Percentiles rank a stretch among this genome's conserved stretches.
phyloP scores from a whole-genome alignment of 2,113 vertebrate genomes.

The Diphyllodes magnificus region DNA sequence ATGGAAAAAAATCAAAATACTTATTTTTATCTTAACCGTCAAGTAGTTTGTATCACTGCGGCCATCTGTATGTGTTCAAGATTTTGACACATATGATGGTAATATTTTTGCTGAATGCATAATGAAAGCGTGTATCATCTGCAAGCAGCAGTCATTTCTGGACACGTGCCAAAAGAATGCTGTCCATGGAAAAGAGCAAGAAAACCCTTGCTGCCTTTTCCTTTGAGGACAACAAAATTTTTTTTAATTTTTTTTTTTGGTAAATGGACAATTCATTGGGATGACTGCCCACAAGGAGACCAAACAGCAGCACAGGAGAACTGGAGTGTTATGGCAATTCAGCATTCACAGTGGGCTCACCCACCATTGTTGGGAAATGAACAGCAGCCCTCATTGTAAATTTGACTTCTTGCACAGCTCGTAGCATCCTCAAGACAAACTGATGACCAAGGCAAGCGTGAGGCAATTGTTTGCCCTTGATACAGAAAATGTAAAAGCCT shows the following conservation, averaged over 20 bases:
- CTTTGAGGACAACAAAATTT: not conserved
- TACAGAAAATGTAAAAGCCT: not conserved
- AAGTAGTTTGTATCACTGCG: not conserved
- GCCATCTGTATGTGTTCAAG: not conserved
- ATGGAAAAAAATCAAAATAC: not conserved
- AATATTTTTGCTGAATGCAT: not conserved
- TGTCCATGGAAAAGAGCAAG: not conserved
- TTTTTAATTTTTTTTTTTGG: not conserved
- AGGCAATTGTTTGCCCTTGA: not conserved
- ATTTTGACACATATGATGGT: not conserved
- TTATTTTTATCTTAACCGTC: not conserved
- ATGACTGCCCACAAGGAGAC: not conserved
- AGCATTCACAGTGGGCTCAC: not conserved
- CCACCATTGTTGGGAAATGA: not conserved
- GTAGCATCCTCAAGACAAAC: not conserved
- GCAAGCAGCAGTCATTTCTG: not conserved
- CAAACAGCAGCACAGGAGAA: not conserved
- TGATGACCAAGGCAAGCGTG: not conserved
- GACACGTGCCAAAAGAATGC: not conserved
- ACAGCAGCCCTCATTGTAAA: not conserved
- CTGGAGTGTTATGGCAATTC: not conserved
- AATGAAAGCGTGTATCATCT: not conserved
- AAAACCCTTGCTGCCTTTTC: not conserved
- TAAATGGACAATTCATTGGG: not conserved
- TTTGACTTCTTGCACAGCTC: not conserved